Percentiles rank a stretch among this genome's conserved stretches.
These are phyloP conservation scores for Drosophila siamana DNA, from an alignment of 2,888 invertebrate genomes.

Conservation along the genomic window DNA sequence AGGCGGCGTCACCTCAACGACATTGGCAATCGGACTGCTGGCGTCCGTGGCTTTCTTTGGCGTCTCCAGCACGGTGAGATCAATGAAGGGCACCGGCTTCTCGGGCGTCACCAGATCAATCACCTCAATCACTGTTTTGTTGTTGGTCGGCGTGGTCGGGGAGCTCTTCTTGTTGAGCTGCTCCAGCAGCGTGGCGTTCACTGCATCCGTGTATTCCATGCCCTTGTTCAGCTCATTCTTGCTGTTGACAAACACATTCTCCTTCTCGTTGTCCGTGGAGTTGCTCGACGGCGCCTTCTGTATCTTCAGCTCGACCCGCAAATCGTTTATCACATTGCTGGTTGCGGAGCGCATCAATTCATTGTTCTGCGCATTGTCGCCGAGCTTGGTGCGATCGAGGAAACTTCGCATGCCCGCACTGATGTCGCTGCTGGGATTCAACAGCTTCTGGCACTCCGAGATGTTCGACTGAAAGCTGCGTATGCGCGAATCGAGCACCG, in stretches of 20 bases:
- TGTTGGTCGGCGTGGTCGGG: constrained; percentile 79
- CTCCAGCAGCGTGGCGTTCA: constrained; percentile 83
- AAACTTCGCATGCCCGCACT: constrained; percentile 90
- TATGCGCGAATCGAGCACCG: constrained; percentile 93
- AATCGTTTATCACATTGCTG: constrained; percentile 81
- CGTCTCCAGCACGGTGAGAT: constrained; percentile 79
- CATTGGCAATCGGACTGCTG: constrained; percentile 62
- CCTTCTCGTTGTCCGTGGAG: constrained; percentile 84
- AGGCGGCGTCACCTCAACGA: constrained; percentile 44
- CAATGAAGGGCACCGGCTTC: constrained; percentile 79
- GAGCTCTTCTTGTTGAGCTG: constrained; percentile 70
- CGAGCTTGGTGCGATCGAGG: constrained; percentile 85
- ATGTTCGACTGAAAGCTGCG: constrained; percentile 94
- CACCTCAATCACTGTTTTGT: constrained; percentile 82
- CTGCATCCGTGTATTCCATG: constrained; percentile 84
- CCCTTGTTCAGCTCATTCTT: constrained; percentile 85
- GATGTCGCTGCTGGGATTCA: constrained; percentile 91
- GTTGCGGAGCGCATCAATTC: constrained; percentile 79
- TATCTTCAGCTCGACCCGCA: constrained; percentile 83
- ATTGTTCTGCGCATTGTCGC: constrained; percentile 65
- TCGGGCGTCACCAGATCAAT: constrained; percentile 85
- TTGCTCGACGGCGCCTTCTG: constrained; percentile 79
- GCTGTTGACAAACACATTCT: constrained; percentile 84
- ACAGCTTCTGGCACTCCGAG: constrained; percentile 94
- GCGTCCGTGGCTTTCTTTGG: constrained; percentile 73